Evolutionary conservation across 1,140 invertebrate species (phyloP), one percentile per base, ranked within the genome.

Genomic region (Eurosta solidaginis): DNA sequence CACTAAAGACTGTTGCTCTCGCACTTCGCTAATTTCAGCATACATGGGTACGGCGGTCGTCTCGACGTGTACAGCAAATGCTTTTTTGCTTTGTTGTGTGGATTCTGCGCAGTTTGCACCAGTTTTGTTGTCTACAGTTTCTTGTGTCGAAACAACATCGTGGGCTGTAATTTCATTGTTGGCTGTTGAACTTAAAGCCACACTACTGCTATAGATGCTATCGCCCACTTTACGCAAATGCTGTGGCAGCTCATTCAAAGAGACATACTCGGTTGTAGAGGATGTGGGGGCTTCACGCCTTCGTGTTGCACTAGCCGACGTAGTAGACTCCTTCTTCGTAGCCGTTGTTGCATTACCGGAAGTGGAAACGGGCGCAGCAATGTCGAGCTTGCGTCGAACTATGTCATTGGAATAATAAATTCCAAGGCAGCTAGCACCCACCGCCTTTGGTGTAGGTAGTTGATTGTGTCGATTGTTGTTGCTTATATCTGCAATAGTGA

Each of bases 241-340:
- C 74, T 86, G 85, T n/a, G 94, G 93, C 77, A 96, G 87, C 86
- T 95, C 94, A 86, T 94, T 94, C 36, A 95, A 86, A 73, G 94
- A 95, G 12, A 96, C 92, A 82, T 95, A 95, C 85, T 96, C 94
- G 2, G 92, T 92, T n/a, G n/a, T n/a, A n/a, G n/a, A n/a, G n/a
- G n/a, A n/a, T n/a, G n/a, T n/a, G n/a, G n/a, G n/a, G n/a, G n/a
- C n/a, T 80, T 93, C 91, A 79, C 90, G 50, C 33, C 17, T 68
- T 40, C 59, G 47, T 7, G 20, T 29, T 4, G 9, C 42, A 14
- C 9, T 29, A 14, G 33, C 27, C 44, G 25, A 50, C 68, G 77
- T 79, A 76, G 47, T 74, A 77, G 86, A 33, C 25, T 45, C 49
- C 49, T 78, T 47, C 36, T 40, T 49, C 49, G 52, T 74, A n/a